Percentiles rank a stretch among this genome's conserved stretches.
These are phyloP conservation scores for Seriola quinqueradiata DNA, from an alignment of 2,113 vertebrate species.

Conservation along the genomic window DNA sequence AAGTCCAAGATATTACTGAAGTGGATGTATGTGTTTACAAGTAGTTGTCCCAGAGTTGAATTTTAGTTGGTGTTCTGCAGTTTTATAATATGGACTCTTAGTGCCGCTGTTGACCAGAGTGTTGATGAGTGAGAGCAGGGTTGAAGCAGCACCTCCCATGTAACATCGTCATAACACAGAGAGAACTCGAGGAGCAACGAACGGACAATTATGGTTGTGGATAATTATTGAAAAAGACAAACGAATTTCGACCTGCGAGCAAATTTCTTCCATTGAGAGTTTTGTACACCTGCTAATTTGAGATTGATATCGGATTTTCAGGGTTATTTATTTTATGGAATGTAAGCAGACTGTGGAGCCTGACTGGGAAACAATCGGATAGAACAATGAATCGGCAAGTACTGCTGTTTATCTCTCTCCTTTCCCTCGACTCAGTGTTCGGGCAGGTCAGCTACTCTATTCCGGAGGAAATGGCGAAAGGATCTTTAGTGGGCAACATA, in stretches of 20 bases:
- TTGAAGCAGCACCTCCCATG: slow-evolving; percentile 8
- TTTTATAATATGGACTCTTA: slow-evolving; percentile 85
- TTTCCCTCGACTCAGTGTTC: rapidly evolving
- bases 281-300: not conserved
- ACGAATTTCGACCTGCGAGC: not conserved
- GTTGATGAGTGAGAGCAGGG: not conserved
- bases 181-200: not conserved
- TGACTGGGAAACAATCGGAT: not conserved
- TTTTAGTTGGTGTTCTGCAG: not conserved
- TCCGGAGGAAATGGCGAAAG: slow-evolving; percentile 42
- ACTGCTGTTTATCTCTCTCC: not conserved
- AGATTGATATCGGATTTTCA: not conserved
- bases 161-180: not conserved
- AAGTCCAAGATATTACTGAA: not conserved
- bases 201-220: too few species aligned
- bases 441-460: slow-evolving; percentile 52
- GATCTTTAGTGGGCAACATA: slow-evolving; percentile 38
- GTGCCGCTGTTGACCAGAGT: slow-evolving; percentile 91
- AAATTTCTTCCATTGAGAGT: not conserved
- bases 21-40: not conserved
- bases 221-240: not conserved
- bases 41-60: not conserved
- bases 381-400: slow-evolving; percentile 18
- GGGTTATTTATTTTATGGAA: not conserved
- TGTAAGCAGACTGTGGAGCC: not conserved